Conservation (phyloP, 1,140 invertebrate genomes). For the Anastatus disparis region DNA sequence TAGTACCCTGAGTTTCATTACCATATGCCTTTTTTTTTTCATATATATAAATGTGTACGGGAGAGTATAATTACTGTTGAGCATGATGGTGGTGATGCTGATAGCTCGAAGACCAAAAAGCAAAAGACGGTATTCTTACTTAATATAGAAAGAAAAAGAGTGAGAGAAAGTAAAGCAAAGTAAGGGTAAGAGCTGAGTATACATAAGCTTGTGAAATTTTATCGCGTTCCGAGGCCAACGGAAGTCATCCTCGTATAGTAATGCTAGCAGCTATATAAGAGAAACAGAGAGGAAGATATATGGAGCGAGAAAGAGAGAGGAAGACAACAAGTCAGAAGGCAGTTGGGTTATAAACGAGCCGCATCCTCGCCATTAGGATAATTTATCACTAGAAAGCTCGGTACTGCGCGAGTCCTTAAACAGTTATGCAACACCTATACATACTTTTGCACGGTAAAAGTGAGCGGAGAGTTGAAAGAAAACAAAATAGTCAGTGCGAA, state of each 20-base stretch:
- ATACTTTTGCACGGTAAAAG: not conserved
- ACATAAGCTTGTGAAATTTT: conserved; percentile 31
- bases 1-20: too few relatives aligned
- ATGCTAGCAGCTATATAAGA: not conserved
- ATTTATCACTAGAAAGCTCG: conserved; percentile 37
- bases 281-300: not conserved
- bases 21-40: too few relatives aligned
- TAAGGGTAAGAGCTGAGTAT: too few relatives aligned
- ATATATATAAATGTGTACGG: too few relatives aligned
- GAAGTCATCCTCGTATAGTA: conserved; percentile 11
- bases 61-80: conserved; percentile 34
- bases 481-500: not conserved
- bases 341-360: conserved; percentile 32
- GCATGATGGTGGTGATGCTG: conserved; percentile 9
- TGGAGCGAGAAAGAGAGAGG: not conserved
- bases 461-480: not conserved
- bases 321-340: not conserved
- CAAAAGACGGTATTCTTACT: not conserved
- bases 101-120: conserved; percentile 33
- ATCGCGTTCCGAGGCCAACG: conserved; percentile 21
- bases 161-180: not conserved
- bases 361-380: conserved; percentile 37
- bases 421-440: not conserved
- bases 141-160: not conserved
- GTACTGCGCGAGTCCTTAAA: conserved; percentile 18